Conservation (phyloP, 2,113 vertebrate species). For the Eclectus roratus region DNA sequence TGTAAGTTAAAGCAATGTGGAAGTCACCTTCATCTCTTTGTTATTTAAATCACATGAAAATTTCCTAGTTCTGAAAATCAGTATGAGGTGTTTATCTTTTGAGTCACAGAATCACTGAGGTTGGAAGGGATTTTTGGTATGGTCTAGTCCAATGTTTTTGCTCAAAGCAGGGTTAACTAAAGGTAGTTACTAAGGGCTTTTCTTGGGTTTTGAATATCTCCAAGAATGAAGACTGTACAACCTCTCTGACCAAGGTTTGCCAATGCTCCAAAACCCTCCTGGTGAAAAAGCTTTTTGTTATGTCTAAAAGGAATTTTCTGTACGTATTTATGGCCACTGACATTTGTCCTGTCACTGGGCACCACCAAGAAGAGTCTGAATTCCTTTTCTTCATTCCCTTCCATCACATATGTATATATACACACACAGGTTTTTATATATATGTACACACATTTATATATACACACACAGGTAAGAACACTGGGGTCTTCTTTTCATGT, state of each 20-base stretch:
- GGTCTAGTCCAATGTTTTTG: background rate
- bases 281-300: background rate
- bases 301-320: background rate
- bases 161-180: background rate
- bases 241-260: background rate
- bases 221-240: background rate
- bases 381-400: background rate
- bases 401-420: fast-evolving
- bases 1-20: background rate
- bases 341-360: background rate
- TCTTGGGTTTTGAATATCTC: background rate
- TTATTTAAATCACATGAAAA: background rate
- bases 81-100: background rate
- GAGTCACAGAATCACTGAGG: background rate
- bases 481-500: background rate
- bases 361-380: background rate
- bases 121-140: background rate
- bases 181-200: background rate
- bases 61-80: background rate
- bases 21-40: background rate
- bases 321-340: background rate
- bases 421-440: background rate
- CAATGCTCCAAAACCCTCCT: background rate
- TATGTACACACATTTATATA: background rate
- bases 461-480: fast-evolving